These are phyloP conservation scores for Ramphastos sulfuratus DNA, from an alignment of 2,113 vertebrate species.

Conservation along the genomic window DNA sequence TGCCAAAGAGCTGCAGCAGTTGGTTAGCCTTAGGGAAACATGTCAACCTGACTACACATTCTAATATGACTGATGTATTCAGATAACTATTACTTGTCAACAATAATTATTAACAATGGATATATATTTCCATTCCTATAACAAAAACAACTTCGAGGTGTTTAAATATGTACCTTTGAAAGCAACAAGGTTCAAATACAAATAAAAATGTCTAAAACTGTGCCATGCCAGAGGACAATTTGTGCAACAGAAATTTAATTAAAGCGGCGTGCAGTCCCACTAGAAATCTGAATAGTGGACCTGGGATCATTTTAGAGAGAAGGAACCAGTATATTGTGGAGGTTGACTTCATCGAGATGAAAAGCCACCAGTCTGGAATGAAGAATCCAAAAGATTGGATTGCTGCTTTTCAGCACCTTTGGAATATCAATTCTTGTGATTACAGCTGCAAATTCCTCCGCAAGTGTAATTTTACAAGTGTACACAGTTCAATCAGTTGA, in stretches of 20 bases:
- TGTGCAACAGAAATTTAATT: constrained; percentile 67
- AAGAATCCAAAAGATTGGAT: constrained; percentile 5
- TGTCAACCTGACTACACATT: constrained; percentile 71
- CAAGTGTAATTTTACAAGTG: constrained; percentile 62
- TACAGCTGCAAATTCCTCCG: constrained; percentile 55
- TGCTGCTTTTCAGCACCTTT: constrained; percentile 51
- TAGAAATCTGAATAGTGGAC: constrained; percentile 38
- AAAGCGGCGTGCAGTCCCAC: constrained; percentile 62
- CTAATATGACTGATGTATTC: constrained; percentile 73
- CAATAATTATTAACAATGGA: constrained; percentile 78
- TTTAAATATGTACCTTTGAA: constrained; percentile 74
- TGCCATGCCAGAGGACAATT: constrained; percentile 71
- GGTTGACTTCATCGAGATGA: constrained; percentile 54
- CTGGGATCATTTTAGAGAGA: constrained; percentile 42
- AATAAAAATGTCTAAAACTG: constrained; percentile 74
- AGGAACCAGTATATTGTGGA: constrained; percentile 39
- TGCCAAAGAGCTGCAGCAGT: constrained; percentile 48
- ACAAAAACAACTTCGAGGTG: constrained; percentile 75
- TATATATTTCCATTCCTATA: constrained; percentile 81
- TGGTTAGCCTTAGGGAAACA: constrained; percentile 69
- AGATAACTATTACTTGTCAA: constrained; percentile 78
- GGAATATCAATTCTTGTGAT: constrained; percentile 14
- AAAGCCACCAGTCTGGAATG: constrained; percentile 37
- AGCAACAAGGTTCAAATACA: constrained; percentile 68
- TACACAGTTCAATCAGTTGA: constrained; percentile 63